Evolutionary conservation across 2,113 vertebrate genomes (phyloP).

Genomic region (Dermatemys mawii): DNA sequence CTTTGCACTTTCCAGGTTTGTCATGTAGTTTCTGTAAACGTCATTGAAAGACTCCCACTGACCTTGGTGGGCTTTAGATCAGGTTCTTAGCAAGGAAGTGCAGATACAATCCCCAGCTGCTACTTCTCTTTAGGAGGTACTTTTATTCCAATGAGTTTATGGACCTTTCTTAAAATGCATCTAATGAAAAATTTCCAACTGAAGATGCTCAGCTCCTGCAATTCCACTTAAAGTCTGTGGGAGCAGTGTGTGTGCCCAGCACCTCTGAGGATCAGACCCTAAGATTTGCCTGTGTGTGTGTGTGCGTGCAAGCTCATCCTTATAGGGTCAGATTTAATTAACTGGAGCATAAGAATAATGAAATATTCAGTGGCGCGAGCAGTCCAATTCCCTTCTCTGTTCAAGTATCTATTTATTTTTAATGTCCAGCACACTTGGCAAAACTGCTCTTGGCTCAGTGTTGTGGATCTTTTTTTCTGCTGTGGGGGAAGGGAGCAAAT

Average conservation of each 20-base stretch:
- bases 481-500: background rate
- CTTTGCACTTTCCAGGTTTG: background rate
- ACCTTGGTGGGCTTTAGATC: background rate
- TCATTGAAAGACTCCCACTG: background rate
- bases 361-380: background rate
- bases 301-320: background rate
- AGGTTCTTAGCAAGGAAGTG: background rate
- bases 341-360: background rate
- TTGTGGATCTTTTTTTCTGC: background rate
- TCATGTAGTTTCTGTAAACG: conserved; percentile 5
- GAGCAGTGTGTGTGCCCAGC: background rate
- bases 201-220: background rate
- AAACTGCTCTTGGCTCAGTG: background rate
- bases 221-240: background rate
- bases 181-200: background rate
- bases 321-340: background rate
- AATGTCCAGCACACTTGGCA: background rate
- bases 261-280: background rate
- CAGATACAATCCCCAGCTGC: accelerated
- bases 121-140: background rate
- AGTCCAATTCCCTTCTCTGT: background rate
- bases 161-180: background rate
- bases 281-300: background rate
- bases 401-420: background rate
- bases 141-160: background rate